These are phyloP conservation scores for Crocuta crocuta DNA, from an alignment of 2,113 vertebrate species.

Conservation along the genomic window DNA sequence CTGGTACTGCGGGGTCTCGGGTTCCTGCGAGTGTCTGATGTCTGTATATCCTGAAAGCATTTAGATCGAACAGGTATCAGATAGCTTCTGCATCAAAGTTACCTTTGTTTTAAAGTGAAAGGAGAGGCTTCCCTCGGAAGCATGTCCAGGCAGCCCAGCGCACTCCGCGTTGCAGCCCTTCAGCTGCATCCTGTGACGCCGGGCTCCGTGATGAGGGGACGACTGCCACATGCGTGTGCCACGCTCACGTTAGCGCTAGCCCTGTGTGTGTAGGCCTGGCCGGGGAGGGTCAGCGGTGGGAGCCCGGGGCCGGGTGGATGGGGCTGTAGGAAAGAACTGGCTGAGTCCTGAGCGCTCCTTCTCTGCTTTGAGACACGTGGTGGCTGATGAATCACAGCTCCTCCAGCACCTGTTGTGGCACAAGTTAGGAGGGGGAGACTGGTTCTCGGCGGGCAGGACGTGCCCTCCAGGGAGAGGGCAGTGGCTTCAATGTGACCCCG, in stretches of 20 bases:
- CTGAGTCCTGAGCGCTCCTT: background rate
- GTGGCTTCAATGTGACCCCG: background rate
- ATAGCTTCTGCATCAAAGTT: constrained; percentile 53
- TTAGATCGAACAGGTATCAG: constrained; percentile 69
- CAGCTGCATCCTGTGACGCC: background rate
- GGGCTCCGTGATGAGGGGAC: background rate
- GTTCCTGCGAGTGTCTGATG: constrained; percentile 73
- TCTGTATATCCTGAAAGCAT: constrained; percentile 72
- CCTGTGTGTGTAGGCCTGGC: background rate
- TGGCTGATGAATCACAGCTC: background rate
- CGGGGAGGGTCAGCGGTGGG: background rate
- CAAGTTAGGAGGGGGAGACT: background rate
- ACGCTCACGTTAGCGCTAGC: rapidly evolving
- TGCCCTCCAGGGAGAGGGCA: background rate
- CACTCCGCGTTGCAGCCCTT: background rate
- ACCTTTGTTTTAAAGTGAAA: constrained; percentile 68
- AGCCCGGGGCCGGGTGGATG: rapidly evolving
- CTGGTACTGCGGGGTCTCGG: constrained; percentile 64
- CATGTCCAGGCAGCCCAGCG: background rate
- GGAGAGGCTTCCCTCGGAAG: constrained; percentile 59
- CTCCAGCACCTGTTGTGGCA: background rate
- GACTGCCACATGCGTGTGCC: too few relatives aligned
- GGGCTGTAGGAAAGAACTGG: background rate
- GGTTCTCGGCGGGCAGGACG: rapidly evolving
- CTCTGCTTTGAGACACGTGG: background rate